Evolutionary conservation across 2,113 vertebrate species (phyloP), one percentile per base, ranked within the genome.

Genomic region (Leucopternis melanops): DNA sequence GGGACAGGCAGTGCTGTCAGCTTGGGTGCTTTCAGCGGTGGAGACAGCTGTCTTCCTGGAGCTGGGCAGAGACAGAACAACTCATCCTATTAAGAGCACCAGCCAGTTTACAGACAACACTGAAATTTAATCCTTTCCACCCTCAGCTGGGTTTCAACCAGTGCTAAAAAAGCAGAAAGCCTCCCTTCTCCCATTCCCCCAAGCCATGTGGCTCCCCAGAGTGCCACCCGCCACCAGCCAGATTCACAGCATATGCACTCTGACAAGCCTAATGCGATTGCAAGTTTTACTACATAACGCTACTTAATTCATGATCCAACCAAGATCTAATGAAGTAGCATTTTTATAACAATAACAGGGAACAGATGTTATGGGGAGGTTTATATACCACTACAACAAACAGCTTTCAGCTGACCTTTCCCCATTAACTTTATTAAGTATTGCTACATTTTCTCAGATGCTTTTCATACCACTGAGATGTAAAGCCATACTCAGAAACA

Each of bases 371-470:
- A 27, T 63, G 1, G 18, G 42, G 36, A 92, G 79, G 93, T 96
- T 96, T 94, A 66, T 27, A 65, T 52, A 34, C 21, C 38, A 78
- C 73, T 80, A 61, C 65, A 71, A 87, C 52, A 86, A 88, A 61
- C 65, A 65, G 52, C 5, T 47, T 13, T 74, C 89, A 20, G 77
- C 90, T 97, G 94, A 96, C 97, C 94, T 97, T 92, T 85, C 70
- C 74, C 81, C 8, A 5, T 65, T 86, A 75, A 11, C 8, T 85
- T 86, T 63, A 89, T 84, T 77, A 69, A 84, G 58, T 16, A 31
- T 27, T 11, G 25, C 79, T 87, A 44, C 40, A 2, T 74, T 84
- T 82, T 47, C 82, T 85, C 84, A 45, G 75, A 27, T 44, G 81
- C 34, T 55, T n/a, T 92, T 14, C 21, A 12, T 49, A 6, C 38